Conservation (phyloP, 2,888 invertebrate genomes). For the Oeneis ivallda region DNA sequence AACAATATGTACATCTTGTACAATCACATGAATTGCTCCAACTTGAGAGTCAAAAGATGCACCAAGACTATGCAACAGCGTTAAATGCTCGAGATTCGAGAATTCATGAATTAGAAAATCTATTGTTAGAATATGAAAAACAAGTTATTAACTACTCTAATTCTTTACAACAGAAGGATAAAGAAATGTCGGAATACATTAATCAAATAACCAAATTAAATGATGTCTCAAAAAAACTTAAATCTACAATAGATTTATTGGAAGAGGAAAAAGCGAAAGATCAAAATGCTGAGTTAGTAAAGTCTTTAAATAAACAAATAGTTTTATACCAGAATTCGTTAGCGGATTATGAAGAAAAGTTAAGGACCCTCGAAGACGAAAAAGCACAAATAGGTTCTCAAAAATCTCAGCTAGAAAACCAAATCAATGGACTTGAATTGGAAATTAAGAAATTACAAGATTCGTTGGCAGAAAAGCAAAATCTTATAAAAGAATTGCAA, state of each 20-base stretch:
- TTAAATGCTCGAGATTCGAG: slow-evolving; percentile 67
- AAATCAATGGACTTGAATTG: slow-evolving; percentile 56
- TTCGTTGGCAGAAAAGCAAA: slow-evolving; percentile 69
- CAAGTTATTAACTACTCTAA: slow-evolving; percentile 71
- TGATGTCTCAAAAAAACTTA: slow-evolving; percentile 73
- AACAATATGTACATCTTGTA: slow-evolving; percentile 54
- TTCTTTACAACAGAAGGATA: slow-evolving; percentile 71
- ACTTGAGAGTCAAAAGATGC: slow-evolving; percentile 62
- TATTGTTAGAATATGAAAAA: slow-evolving; percentile 75
- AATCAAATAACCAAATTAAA: slow-evolving; percentile 81
- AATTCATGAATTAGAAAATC: slow-evolving; percentile 74
- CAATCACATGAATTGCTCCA: slow-evolving; percentile 59
- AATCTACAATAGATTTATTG: slow-evolving; percentile 72
- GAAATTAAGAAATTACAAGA: slow-evolving; percentile 71
- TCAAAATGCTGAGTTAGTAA: slow-evolving; percentile 75
- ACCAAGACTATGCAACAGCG: slow-evolving; percentile 63
- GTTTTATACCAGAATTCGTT: slow-evolving; percentile 67
- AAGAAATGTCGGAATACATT: slow-evolving; percentile 73
- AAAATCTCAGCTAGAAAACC: slow-evolving; percentile 60
- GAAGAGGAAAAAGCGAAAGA: slow-evolving; percentile 77
- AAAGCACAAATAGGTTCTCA: slow-evolving; percentile 62
- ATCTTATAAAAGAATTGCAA: slow-evolving; percentile 70
- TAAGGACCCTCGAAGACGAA: slow-evolving; percentile 71
- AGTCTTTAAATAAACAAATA: slow-evolving; percentile 80
- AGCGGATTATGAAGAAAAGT: slow-evolving; percentile 64